Conservation (phyloP, 2,113 vertebrate genomes). For the Pardalotus punctatus region DNA sequence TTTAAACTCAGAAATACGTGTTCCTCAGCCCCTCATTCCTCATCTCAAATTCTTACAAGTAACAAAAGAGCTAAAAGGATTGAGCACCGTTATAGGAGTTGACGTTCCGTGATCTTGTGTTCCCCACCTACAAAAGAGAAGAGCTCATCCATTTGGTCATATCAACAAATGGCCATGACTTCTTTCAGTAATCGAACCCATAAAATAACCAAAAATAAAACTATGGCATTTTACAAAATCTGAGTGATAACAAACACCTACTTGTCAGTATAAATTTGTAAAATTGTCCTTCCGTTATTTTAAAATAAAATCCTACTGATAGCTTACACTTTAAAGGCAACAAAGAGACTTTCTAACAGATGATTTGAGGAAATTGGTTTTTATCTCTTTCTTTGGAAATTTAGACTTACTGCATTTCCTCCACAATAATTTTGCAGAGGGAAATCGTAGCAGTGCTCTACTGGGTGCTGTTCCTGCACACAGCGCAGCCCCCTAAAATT, state of each 20-base stretch:
- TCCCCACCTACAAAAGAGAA: not conserved
- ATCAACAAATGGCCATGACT: not conserved
- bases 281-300: constrained; percentile 50
- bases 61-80: not conserved
- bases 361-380: not conserved
- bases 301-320: constrained; percentile 37
- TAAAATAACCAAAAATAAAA: constrained; percentile 38
- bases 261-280: constrained; percentile 56
- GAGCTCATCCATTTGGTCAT: not conserved
- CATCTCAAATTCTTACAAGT: not conserved
- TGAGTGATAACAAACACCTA: constrained; percentile 51
- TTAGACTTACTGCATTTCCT: not conserved
- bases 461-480: not conserved
- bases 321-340: not conserved
- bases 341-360: not conserved
- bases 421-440: not conserved
- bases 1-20: not conserved
- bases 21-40: not conserved
- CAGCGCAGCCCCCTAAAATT: not conserved
- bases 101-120: not conserved
- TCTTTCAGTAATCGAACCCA: not conserved
- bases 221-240: constrained; percentile 33
- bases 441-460: not conserved
- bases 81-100: not conserved
- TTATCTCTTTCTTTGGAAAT: constrained; percentile 3